Conservation (phyloP, 2,797 vertebrate species). For the Micropoecilia bifurca region DNA sequence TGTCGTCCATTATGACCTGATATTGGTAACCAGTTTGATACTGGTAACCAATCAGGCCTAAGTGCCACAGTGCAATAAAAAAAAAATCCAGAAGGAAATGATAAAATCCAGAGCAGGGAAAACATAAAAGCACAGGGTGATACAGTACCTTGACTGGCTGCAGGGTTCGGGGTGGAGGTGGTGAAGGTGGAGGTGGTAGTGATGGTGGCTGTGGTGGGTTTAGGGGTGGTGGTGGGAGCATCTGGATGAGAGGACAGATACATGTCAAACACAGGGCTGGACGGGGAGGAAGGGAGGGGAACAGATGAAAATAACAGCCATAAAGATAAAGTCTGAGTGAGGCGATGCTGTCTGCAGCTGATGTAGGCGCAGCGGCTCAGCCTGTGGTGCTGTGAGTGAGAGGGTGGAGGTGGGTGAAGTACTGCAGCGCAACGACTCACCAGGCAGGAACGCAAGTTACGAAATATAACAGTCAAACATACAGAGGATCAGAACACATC, state of each 20-base stretch:
- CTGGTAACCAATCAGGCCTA: neutral
- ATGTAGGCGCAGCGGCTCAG: conserved; percentile 27
- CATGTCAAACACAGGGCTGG: conserved; percentile 78
- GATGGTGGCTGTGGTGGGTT: conserved; percentile 88
- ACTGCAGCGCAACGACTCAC: conserved; percentile 21
- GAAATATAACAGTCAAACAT: conserved; percentile 45
- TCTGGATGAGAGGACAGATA: conserved; percentile 95
- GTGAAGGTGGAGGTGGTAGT: conserved; percentile 85
- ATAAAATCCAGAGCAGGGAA: neutral
- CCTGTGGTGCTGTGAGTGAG: conserved; percentile 3
- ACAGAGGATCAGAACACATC: neutral
- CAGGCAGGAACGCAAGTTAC: conserved; percentile 46
- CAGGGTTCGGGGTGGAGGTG: conserved; percentile 86
- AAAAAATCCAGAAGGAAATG: conserved; percentile 2
- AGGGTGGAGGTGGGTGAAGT: conserved; percentile 29
- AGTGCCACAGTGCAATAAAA: conserved; percentile 23
- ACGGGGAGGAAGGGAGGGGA: conserved; percentile 57
- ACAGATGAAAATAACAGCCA: conserved; percentile 68
- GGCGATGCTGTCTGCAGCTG: conserved; percentile 25
- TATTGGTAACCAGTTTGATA: neutral
- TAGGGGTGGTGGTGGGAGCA: conserved; percentile 98
- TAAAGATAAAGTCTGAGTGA: conserved; percentile 75
- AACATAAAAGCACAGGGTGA: conserved; percentile 36
- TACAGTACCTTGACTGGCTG: conserved; percentile 86
- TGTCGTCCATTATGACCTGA: neutral